Evolutionary conservation across 2,113 vertebrate genomes (phyloP).

Genomic region (Dasyurus viverrinus): DNA sequence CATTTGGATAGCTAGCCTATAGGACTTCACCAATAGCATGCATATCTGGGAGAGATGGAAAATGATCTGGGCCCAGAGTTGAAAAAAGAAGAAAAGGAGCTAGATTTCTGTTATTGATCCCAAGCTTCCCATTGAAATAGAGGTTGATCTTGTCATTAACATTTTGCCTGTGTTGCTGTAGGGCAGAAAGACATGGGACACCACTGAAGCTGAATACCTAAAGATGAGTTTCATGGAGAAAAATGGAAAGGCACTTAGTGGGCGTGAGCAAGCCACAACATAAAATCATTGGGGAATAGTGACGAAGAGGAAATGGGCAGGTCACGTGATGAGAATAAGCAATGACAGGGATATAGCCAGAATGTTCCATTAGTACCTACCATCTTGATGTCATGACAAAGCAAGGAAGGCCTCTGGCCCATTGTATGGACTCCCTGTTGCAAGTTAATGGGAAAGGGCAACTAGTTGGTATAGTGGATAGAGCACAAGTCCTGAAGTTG

Average conservation of each 20-base stretch:
- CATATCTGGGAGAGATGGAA: neutral
- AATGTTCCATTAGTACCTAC: neutral
- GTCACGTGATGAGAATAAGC: neutral
- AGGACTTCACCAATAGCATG: neutral
- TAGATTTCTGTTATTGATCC: neutral
- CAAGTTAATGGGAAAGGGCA: neutral
- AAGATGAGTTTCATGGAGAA: neutral
- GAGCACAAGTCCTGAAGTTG: too few species aligned
- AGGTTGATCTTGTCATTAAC: neutral
- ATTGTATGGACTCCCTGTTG: neutral
- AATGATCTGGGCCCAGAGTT: neutral
- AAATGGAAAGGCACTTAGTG: neutral
- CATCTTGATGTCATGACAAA: neutral
- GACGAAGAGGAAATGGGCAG: neutral
- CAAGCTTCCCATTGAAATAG: neutral
- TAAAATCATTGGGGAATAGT: neutral
- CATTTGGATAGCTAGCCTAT: neutral
- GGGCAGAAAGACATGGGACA: neutral
- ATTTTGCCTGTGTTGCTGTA: neutral
- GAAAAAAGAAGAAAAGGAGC: neutral
- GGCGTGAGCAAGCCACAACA: neutral
- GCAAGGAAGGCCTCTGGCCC: neutral
- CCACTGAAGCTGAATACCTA: neutral
- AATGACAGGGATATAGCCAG: neutral
- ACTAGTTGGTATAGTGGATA: too few species aligned